These are phyloP conservation scores for Leucophenga montana DNA, from an alignment of 2,888 invertebrate species.

Conservation along the genomic window DNA sequence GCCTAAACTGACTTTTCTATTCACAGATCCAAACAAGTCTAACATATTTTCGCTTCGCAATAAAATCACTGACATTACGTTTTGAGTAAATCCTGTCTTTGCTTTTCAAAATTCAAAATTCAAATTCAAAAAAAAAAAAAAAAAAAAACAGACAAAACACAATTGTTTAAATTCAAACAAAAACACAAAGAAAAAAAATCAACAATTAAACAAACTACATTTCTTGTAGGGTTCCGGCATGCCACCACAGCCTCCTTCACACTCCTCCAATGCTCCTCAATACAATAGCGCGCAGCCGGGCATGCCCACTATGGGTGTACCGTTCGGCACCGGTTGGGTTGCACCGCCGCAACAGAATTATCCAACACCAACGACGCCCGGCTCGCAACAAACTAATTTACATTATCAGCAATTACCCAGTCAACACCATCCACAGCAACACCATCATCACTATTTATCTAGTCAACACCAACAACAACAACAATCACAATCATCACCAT, in stretches of 20 bases:
- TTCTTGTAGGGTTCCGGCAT: constrained; percentile 73
- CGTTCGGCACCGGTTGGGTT: constrained; percentile 71
- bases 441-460: constrained; percentile 49
- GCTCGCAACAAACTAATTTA: constrained; percentile 45
- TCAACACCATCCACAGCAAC: constrained; percentile 35
- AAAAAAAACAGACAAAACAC: too few relatives aligned
- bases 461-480: constrained; percentile 38
- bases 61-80: too few relatives aligned
- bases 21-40: too few relatives aligned
- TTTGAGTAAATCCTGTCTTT: too few relatives aligned
- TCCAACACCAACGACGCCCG: constrained; percentile 52
- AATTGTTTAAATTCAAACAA: too few relatives aligned
- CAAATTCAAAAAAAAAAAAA: too few relatives aligned
- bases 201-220: background rate
- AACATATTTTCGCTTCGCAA: too few relatives aligned
- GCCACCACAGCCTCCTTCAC: constrained; percentile 63
- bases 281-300: constrained; percentile 50
- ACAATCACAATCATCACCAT: constrained; percentile 36
- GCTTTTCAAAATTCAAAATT: too few relatives aligned
- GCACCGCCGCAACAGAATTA: constrained; percentile 60
- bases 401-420: constrained; percentile 46
- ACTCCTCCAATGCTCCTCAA: constrained; percentile 44
- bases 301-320: constrained; percentile 52
- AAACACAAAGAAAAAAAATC: too few relatives aligned
- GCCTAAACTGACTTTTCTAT: too few relatives aligned